These are phyloP conservation scores for Tinea trinotella DNA, from an alignment of 2,888 invertebrate species.

Conservation along the genomic window DNA sequence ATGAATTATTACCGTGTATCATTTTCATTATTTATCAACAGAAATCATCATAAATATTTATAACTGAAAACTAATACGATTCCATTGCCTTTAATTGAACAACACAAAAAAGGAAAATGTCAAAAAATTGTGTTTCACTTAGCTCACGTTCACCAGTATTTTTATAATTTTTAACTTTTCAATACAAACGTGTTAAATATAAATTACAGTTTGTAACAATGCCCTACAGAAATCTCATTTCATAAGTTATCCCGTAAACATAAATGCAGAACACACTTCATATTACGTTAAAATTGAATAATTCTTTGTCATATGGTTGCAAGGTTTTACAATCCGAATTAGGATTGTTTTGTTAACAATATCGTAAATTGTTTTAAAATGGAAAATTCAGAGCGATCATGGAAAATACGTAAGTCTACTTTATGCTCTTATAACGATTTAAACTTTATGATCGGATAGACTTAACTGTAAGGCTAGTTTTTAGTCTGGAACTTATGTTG, in stretches of 20 bases:
- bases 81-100: too few species aligned
- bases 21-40: too few species aligned
- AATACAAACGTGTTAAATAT: too few species aligned
- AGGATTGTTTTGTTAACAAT: neutral
- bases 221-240: neutral
- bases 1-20: too few species aligned
- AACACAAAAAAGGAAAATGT: neutral
- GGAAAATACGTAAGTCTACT: constrained; percentile 86
- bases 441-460: too few species aligned
- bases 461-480: too few species aligned
- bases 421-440: neutral
- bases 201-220: neutral
- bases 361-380: constrained; percentile 28
- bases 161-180: too few species aligned
- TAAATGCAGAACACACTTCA: neutral
- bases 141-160: neutral
- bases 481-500: too few species aligned
- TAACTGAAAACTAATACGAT: too few species aligned
- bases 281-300: neutral
- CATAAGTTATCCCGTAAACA: neutral
- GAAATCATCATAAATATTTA: too few species aligned
- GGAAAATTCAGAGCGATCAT: constrained; percentile 79
- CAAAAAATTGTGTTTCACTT: neutral
- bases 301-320: constrained; percentile 16
- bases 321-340: constrained; percentile 9